Evolutionary conservation across 2,113 vertebrate genomes (phyloP), one percentile per base, ranked within the genome.

Genomic region (Epinephelus lanceolatus): DNA sequence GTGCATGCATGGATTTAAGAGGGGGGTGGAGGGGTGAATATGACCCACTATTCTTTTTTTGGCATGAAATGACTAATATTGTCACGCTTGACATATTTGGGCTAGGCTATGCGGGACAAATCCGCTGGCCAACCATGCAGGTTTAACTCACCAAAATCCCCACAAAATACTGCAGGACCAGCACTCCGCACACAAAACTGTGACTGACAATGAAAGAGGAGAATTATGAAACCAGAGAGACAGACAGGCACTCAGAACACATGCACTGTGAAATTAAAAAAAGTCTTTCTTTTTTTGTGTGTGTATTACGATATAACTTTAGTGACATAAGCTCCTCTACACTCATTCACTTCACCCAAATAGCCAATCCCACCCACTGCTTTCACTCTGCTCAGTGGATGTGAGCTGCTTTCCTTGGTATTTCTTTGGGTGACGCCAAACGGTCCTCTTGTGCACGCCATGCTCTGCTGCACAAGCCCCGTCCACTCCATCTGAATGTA

Each of bases 31-130:
- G 73, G 83, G 72, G 25, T 66, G 71, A 70, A 75, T 53, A 76
- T 89, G 86, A 91, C 89, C 91, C 88, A 91, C 69, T 91, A 78
- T 86, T 87, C 56, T 91, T 88, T 88, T 92, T 91, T 88, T 87
- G 83, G 76, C 80, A 81, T 86, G 73, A 87, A 90, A 85, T 91
- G 75, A 85, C 84, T 90, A 88, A 93, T 93, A 86, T 87, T 88
- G 83, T 87, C 78, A 89, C 78, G 87, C 86, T 86, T 90, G 91
- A 89, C 86, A 86, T 91, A 91, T 90, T 85, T 88, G 72, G 89
- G 79, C 61, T 81, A 73, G 81, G 83, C 79, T 82, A 57, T 76
- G 62, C 23, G 0, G 67, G 80, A 80, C 66, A 60, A 82, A 84
- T 84, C 30, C 37, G 0, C 55, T 71, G 76, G 78, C 52, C 55